Conservation (phyloP, 2,888 invertebrate species). For the Drosophila austrosaltans region DNA sequence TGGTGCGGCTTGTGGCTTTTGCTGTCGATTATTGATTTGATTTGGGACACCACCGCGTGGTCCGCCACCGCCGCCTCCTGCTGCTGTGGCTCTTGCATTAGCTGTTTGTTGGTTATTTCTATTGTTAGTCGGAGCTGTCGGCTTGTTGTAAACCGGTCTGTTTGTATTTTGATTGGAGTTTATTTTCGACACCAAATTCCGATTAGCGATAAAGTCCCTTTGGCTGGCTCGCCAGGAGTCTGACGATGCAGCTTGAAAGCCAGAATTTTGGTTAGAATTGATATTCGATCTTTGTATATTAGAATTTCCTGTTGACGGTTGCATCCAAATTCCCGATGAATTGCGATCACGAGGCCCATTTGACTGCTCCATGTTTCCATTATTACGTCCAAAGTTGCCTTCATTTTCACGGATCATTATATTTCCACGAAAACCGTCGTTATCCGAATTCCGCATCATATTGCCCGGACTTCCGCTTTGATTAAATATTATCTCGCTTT, state of each 20-base stretch:
- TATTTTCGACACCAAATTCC: conserved; percentile 10
- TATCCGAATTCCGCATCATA: not conserved
- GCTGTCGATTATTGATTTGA: not conserved
- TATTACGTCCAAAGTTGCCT: conserved; percentile 1
- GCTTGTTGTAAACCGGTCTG: not conserved
- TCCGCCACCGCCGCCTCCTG: not conserved
- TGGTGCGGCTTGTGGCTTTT: not conserved
- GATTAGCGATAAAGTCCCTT: conserved; percentile 12
- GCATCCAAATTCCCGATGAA: not conserved
- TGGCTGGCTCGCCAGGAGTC: conserved; percentile 10
- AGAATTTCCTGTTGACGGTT: not conserved
- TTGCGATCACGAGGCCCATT: not conserved
- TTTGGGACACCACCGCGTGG: not conserved
- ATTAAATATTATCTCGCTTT: not conserved
- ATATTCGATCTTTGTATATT: conserved; percentile 1
- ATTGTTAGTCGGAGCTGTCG: not conserved
- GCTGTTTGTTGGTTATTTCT: not conserved
- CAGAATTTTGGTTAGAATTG: conserved; percentile 1
- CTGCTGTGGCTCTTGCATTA: not conserved
- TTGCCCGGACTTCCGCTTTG: not conserved
- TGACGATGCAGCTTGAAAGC: conserved; percentile 7
- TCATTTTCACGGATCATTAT: conserved; percentile 1
- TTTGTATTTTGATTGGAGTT: not conserved
- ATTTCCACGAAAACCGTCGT: not conserved
- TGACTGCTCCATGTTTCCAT: not conserved